These are phyloP conservation scores for Chrysotoxum bicinctum DNA, from an alignment of 2,888 invertebrate species.

Conservation along the genomic window DNA sequence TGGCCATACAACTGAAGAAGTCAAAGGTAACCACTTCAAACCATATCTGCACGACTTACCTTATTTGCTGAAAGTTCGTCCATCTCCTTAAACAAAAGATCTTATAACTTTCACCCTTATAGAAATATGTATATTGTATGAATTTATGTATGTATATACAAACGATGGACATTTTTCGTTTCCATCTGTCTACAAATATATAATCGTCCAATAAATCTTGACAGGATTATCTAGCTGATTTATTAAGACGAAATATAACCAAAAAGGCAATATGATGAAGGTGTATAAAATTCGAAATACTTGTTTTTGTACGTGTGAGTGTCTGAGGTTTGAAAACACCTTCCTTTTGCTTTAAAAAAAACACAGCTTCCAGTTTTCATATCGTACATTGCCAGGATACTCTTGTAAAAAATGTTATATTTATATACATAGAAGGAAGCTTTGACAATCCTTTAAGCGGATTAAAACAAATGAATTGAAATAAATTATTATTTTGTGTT, in stretches of 20 bases:
- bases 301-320: conserved; percentile 13
- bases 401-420: conserved; percentile 37
- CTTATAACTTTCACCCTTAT: conserved; percentile 14
- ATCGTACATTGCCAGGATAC: conserved; percentile 55
- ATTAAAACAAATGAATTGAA: conserved; percentile 71
- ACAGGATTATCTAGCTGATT: conserved; percentile 72
- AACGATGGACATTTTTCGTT: conserved; percentile 56
- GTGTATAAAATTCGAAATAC: conserved; percentile 24
- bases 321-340: neutral
- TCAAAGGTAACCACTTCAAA: conserved; percentile 5
- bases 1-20: conserved; percentile 6
- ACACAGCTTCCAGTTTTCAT: conserved; percentile 35
- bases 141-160: neutral
- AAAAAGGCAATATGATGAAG: conserved; percentile 67
- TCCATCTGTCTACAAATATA: conserved; percentile 68
- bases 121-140: neutral
- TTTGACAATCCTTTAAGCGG: conserved; percentile 59
- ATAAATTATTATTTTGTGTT: conserved; percentile 70
- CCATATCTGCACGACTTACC: conserved; percentile 53
- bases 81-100: neutral
- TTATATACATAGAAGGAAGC: conserved; percentile 5
- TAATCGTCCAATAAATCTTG: conserved; percentile 73
- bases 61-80: neutral
- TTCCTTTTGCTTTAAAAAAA: neutral
- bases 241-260: conserved; percentile 73